Percentiles rank a stretch among this genome's conserved stretches.
phyloP scores from a whole-genome alignment of 2,888 invertebrate species.

The Xestobium rufovillosum region DNA sequence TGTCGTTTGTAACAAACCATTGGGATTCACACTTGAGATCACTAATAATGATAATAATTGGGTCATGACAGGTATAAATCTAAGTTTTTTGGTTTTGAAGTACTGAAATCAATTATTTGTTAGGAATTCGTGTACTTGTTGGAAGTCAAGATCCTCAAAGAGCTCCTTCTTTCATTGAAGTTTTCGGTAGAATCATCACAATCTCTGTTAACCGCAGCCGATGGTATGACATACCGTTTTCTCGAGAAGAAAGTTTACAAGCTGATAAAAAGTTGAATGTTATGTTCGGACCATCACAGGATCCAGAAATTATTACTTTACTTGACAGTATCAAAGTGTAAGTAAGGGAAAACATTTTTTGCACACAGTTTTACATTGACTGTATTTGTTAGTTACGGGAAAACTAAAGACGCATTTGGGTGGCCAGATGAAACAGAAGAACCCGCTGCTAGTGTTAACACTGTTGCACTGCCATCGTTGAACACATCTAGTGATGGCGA shows the following conservation, averaged over 20 bases:
- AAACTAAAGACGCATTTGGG: slow-evolving; percentile 90
- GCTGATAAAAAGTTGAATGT: slow-evolving; percentile 86
- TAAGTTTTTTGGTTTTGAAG: slow-evolving; percentile 1
- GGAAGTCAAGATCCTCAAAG: slow-evolving; percentile 76
- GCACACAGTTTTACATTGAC: too few species aligned
- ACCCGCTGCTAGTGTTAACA: slow-evolving; percentile 31
- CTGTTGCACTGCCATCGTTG: slow-evolving; percentile 25
- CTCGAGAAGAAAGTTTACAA: slow-evolving; percentile 85
- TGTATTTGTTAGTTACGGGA: slow-evolving; percentile 75
- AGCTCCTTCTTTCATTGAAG: slow-evolving; percentile 68
- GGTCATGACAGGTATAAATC: slow-evolving; percentile 67
- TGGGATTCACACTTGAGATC: slow-evolving; percentile 84
- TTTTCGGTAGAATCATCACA: slow-evolving; percentile 33
- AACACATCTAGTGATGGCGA: slow-evolving; percentile 36
- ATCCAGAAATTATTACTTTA: slow-evolving; percentile 83
- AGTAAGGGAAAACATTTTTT: slow-evolving; percentile 19
- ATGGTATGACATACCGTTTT: slow-evolving; percentile 94
- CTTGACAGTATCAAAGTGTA: slow-evolving; percentile 86
- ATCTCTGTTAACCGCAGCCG: slow-evolving; percentile 56
- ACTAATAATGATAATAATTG: slow-evolving; percentile 73
- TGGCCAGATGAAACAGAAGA: slow-evolving; percentile 97
- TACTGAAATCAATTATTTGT: slow-evolving; percentile 1
- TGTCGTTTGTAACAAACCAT: slow-evolving; percentile 84
- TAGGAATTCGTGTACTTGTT: slow-evolving; percentile 73
- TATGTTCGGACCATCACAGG: slow-evolving; percentile 76